A percentile compares a stretch with the other conserved stretches of the same genome.
Evolutionary conservation across 2,888 invertebrate species (phyloP).

Genomic region (Aricia artaxerxes): DNA sequence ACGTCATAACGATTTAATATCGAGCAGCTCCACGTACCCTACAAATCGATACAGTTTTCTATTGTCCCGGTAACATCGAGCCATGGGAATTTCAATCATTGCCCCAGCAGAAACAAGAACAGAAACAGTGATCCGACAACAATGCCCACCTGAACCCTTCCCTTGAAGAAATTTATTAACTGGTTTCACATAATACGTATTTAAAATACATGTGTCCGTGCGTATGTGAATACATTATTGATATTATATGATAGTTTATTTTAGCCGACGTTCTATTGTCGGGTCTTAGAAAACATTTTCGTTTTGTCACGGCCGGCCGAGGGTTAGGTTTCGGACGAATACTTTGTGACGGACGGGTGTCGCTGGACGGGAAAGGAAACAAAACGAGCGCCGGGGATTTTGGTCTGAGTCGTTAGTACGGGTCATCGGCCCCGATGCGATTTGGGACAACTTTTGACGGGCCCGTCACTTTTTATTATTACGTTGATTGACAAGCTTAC

Average conservation of each 20-base stretch:
- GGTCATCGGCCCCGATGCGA: conserved; percentile 78
- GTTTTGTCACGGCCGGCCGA: conserved; percentile 50
- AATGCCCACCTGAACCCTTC: conserved; percentile 56
- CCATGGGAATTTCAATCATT: conserved; percentile 74
- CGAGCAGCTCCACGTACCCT: conserved; percentile 60
- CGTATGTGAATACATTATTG: conserved; percentile 74
- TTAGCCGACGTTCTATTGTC: conserved; percentile 61
- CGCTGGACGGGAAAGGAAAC: conserved; percentile 47
- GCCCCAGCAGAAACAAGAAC: conserved; percentile 48
- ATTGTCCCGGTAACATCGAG: conserved; percentile 54
- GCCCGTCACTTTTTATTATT: conserved; percentile 70
- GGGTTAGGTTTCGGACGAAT: conserved; percentile 50
- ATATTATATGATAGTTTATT: conserved; percentile 81
- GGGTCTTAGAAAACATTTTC: conserved; percentile 55
- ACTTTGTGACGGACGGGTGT: conserved; percentile 52
- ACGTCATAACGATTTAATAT: conserved; percentile 69
- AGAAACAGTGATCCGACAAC: conserved; percentile 49
- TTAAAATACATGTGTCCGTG: conserved; percentile 79
- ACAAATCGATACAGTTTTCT: conserved; percentile 62
- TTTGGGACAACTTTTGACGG: conserved; percentile 78
- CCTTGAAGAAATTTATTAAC: conserved; percentile 61
- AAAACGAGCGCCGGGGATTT: conserved; percentile 68
- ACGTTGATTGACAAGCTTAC: conserved; percentile 66
- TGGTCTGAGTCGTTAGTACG: conserved; percentile 75
- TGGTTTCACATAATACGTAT: conserved; percentile 77